phyloP scores from a whole-genome alignment of 2,113 vertebrate genomes.

The Odocoileus virginianus region DNA sequence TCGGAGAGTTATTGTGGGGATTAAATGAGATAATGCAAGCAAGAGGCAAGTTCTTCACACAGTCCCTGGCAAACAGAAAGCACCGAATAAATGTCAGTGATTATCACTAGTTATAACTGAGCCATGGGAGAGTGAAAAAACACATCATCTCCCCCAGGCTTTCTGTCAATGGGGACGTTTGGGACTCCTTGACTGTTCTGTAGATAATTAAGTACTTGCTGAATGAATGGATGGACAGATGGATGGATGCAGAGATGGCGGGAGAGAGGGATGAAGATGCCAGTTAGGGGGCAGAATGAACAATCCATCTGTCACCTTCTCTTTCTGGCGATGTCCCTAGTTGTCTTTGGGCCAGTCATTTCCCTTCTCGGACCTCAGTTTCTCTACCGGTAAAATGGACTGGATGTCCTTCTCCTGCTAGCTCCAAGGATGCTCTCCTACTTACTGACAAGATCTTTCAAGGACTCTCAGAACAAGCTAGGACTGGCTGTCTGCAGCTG shows the following conservation, averaged over 20 bases:
- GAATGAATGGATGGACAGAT: not conserved
- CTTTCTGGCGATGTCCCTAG: not conserved
- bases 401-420: not conserved
- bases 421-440: not conserved
- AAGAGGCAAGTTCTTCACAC: not conserved
- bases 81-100: not conserved
- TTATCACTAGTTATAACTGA: not conserved
- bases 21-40: not conserved
- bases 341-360: not conserved
- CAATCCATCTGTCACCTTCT: not conserved
- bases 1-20: not conserved
- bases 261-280: not conserved
- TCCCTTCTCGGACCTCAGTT: not conserved
- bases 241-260: not conserved
- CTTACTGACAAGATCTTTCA: not conserved
- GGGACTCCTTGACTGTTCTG: not conserved
- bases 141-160: not conserved
- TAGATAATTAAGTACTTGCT: not conserved
- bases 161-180: not conserved
- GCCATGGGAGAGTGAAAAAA: not conserved
- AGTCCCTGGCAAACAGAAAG: not conserved
- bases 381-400: not conserved
- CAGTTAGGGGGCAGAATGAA: not conserved
- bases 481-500: not conserved
- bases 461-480: not conserved